Evolutionary conservation across 1,140 invertebrate species (phyloP), one percentile per base, ranked within the genome.

Genomic region (Batillaria attramentaria): DNA sequence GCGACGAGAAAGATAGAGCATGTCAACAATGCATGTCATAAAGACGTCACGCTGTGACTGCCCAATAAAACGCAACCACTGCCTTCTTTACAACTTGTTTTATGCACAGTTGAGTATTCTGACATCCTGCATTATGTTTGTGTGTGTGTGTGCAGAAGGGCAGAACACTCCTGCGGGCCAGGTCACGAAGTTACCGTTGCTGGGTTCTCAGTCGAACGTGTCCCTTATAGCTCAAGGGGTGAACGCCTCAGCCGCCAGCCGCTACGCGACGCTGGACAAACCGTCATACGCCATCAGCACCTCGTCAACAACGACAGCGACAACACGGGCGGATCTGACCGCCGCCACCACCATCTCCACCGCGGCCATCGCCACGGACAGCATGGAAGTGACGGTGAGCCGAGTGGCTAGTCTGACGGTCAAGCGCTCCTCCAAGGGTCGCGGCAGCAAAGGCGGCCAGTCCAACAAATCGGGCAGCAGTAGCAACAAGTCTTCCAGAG

Each of bases 121-220:
- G n/a, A n/a, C n/a, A n/a, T n/a, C n/a, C n/a, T n/a, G n/a, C n/a
- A n/a, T n/a, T n/a, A n/a, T n/a, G n/a, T n/a, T n/a, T n/a, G n/a
- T n/a, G n/a, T n/a, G n/a, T n/a, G n/a, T n/a, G n/a, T n/a, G 20
- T 68, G 18, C 37, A 73, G 73, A 54, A 39, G 39, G 33, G 37
- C 72, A 54, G 37, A 69, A 31, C 41, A 62, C 35, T n/a, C 73
- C 73, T 2, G 54, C 28, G 18, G 54, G 54, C n/a, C 54, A 75
- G 57, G 73, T 75, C 35, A 65, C 73, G 8, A 60, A 37, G 54
- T 39, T 75, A 37, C 73, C 73, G 5, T 39, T 39, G 20, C 73
- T 75, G 5, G 43, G 1, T 35, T 42, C 73, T 10, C 50, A 62
- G 33, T 42, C n/a, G 31, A 39, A 35, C 35, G 54, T 75, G 42